Evolutionary conservation across 2,113 vertebrate species (phyloP), one percentile per base, ranked within the genome.

Genomic region (Danionella cerebrum): DNA sequence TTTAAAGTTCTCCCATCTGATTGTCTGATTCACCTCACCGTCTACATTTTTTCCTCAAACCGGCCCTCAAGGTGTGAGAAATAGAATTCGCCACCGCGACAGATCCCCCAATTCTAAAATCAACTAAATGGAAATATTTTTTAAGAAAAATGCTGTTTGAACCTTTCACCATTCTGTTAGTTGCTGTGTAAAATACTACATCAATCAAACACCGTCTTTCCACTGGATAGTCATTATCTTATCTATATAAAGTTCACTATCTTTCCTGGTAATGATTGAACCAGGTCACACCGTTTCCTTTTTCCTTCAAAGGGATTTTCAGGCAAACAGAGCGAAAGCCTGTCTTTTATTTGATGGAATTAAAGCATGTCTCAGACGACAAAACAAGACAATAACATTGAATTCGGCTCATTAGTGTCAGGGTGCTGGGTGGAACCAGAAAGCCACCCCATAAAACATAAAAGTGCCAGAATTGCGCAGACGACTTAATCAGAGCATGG

Each of bases 351-450:
- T 79, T 52, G 69, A 70, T 72, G 41, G 58, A 36, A 65, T 62
- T 73, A 71, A 70, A 67, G 22, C 33, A 35, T 2, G 14, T 35
- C 27, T 72, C 70, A 69, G 55, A 54, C 62, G 60, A 44, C 59
- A 75, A 80, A 84, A 75, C 68, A 79, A 73, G 54, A 16, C 36
- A 75, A 58, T 7, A 54, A 64, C 31, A 70, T 39, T 53, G 60
- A 45, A 36, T 66, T 59, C 57, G 60, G 70, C 69, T 83, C 59
- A 72, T 78, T 73, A 41, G 31, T 36, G 45, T 13, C 16, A 58
- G 21, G 19, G 48, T 65, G 41, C 54, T 25, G 65, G 45, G 41
- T 66, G 38, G 38, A 77, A 76, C 54, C 48, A 72, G 70, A 82
- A 72, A 53, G 39, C 18, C 45, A 51, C 31, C 27, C 69, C 36